Evolutionary conservation across 2,113 vertebrate species (phyloP).

Genomic region (Sinocyclocheilus anshuiensis): DNA sequence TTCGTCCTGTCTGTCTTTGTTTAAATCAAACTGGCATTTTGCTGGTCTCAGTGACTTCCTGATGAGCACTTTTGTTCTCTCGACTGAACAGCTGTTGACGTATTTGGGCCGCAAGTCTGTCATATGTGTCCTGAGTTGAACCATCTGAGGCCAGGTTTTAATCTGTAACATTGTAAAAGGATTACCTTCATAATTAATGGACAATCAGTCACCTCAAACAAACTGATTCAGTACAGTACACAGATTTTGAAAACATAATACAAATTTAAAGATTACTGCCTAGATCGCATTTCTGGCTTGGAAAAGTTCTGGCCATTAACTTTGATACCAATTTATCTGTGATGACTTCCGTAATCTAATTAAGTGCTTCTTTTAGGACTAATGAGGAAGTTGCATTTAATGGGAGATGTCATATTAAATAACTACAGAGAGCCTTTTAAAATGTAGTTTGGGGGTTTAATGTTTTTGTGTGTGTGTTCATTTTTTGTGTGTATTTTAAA

Average conservation of each 20-base stretch:
- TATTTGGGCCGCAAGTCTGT: constrained; percentile 66
- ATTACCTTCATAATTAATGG: constrained; percentile 41
- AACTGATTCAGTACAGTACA: neutral
- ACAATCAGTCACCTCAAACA: constrained; percentile 24
- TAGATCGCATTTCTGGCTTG: constrained; percentile 25
- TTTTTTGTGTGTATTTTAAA: neutral
- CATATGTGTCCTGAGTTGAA: constrained; percentile 38
- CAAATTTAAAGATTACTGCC: neutral
- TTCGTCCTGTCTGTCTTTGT: constrained; percentile 39
- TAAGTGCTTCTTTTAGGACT: constrained; percentile 31
- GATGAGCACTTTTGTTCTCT: constrained; percentile 43
- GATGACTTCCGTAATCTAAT: constrained; percentile 50
- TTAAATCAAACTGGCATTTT: constrained; percentile 65
- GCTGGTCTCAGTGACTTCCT: constrained; percentile 60
- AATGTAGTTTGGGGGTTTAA: neutral
- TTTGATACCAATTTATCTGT: constrained; percentile 17
- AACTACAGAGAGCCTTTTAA: neutral
- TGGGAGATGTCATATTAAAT: neutral
- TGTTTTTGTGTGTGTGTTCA: no score
- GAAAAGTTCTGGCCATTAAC: constrained; percentile 14
- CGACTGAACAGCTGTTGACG: constrained; percentile 64
- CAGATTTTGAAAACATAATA: constrained; percentile 24
- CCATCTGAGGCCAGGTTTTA: constrained; percentile 15
- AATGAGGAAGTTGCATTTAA: constrained; percentile 40
- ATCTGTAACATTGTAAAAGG: constrained; percentile 21